Conservation (phyloP, 2,888 invertebrate species). For the Tenthredo notha region DNA sequence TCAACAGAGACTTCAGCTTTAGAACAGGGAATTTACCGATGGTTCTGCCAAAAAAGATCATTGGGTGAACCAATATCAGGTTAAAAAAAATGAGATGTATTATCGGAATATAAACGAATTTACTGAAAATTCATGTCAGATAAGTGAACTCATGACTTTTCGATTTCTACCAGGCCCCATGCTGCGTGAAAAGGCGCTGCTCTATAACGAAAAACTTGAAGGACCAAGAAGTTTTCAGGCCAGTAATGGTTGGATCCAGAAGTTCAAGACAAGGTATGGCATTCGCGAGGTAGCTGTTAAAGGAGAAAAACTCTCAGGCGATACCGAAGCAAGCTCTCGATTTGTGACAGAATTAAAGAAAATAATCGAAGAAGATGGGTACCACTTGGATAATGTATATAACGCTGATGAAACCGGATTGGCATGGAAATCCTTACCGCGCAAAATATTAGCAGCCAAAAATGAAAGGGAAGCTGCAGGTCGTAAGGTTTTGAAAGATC, state of each 20-base stretch:
- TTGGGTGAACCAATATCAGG: too few relatives aligned
- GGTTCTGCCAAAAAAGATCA: too few relatives aligned
- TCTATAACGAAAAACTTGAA: slow-evolving; percentile 31
- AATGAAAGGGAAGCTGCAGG: slow-evolving; percentile 60
- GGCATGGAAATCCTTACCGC: slow-evolving; percentile 61
- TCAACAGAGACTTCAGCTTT: too few relatives aligned
- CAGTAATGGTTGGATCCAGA: slow-evolving; percentile 57
- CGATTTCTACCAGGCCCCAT: neutral
- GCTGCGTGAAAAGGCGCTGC: slow-evolving; percentile 36
- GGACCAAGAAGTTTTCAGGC: slow-evolving; percentile 41
- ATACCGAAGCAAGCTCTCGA: slow-evolving; percentile 11
- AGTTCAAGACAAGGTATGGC: slow-evolving; percentile 58
- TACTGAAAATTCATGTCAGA: too few relatives aligned
- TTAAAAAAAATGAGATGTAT: too few relatives aligned
- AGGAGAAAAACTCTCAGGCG: slow-evolving; percentile 48
- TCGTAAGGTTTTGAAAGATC: slow-evolving; percentile 59
- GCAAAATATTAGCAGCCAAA: too few relatives aligned
- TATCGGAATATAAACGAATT: too few relatives aligned
- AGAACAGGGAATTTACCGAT: too few relatives aligned
- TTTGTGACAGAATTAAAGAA: slow-evolving; percentile 40
- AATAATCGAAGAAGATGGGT: slow-evolving; percentile 33
- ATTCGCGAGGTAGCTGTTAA: slow-evolving; percentile 53
- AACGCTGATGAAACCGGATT: slow-evolving; percentile 60
- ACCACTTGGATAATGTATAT: slow-evolving; percentile 57
- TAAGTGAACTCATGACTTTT: too few relatives aligned